Conservation (phyloP, 1,140 invertebrate genomes). For the Heterodera schachtii region DNA sequence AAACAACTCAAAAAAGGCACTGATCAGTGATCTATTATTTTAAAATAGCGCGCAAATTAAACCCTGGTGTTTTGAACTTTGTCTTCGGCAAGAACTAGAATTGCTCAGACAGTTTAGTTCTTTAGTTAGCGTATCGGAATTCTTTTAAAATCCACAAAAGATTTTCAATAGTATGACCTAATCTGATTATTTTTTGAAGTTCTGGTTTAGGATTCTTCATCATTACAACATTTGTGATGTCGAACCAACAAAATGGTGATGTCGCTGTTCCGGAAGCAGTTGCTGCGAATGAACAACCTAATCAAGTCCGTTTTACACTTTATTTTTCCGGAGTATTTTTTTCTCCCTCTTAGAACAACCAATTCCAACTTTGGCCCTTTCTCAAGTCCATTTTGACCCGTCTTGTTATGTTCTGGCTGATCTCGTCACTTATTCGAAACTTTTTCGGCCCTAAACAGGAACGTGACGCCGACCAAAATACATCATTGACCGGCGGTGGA, state of each 20-base stretch:
- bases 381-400: conserved; percentile 48
- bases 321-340: too few relatives aligned
- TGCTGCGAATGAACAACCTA: conserved; percentile 18
- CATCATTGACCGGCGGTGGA: conserved; percentile 7
- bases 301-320: background rate
- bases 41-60: too few relatives aligned
- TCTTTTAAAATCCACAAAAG: too few relatives aligned
- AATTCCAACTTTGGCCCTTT: conserved; percentile 52
- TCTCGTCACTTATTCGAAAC: conserved; percentile 48
- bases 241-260: conserved; percentile 16
- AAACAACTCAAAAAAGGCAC: too few relatives aligned
- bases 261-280: conserved; percentile 3
- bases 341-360: conserved; percentile 5
- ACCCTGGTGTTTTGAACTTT: too few relatives aligned
- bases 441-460: conserved; percentile 50
- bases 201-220: too few relatives aligned
- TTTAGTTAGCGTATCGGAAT: too few relatives aligned
- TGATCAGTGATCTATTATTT: too few relatives aligned
- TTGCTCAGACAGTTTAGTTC: too few relatives aligned
- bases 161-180: too few relatives aligned
- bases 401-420: conserved; percentile 54
- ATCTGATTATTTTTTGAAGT: too few relatives aligned
- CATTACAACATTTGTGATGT: background rate
- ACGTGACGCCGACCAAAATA: background rate
- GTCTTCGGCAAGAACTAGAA: too few relatives aligned